Evolutionary conservation across 2,888 invertebrate species (phyloP).

Genomic region (Tiliacea citrago): DNA sequence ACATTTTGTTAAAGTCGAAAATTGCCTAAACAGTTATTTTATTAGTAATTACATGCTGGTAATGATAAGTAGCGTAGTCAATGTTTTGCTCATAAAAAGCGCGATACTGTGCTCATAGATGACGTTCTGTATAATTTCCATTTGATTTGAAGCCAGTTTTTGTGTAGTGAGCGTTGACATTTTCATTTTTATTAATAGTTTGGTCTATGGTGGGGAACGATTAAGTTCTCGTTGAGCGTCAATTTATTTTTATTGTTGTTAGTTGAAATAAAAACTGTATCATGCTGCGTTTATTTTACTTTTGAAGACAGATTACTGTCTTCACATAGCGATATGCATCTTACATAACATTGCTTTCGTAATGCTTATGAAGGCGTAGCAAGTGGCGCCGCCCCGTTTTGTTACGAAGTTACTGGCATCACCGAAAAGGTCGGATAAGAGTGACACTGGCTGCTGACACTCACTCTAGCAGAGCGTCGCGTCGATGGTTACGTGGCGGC

Average conservation of each 20-base stretch:
- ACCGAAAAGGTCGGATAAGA: too few species aligned
- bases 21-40: constrained; percentile 50
- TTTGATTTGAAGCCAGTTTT: constrained; percentile 82
- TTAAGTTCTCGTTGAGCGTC: constrained; percentile 64
- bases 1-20: constrained; percentile 65
- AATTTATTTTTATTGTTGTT: constrained; percentile 68
- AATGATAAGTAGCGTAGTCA: constrained; percentile 77
- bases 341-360: not conserved
- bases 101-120: constrained; percentile 84
- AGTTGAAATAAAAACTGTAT: constrained; percentile 61
- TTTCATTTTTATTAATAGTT: constrained; percentile 89
- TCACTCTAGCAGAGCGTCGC: too few species aligned
- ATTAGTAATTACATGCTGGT: constrained; percentile 61
- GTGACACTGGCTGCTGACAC: too few species aligned
- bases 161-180: constrained; percentile 78
- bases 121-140: constrained; percentile 86
- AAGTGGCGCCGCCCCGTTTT: too few species aligned
- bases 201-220: constrained; percentile 71
- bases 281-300: constrained; percentile 59
- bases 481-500: too few species aligned
- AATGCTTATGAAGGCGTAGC: not conserved
- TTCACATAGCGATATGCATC: constrained; percentile 1
- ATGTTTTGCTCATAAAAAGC: constrained; percentile 87
- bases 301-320: constrained; percentile 24
- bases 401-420: too few species aligned